Evolutionary conservation across 2,797 vertebrate genomes (phyloP), one percentile per base, ranked within the genome.

Genomic region (Distichodus sexfasciatus): DNA sequence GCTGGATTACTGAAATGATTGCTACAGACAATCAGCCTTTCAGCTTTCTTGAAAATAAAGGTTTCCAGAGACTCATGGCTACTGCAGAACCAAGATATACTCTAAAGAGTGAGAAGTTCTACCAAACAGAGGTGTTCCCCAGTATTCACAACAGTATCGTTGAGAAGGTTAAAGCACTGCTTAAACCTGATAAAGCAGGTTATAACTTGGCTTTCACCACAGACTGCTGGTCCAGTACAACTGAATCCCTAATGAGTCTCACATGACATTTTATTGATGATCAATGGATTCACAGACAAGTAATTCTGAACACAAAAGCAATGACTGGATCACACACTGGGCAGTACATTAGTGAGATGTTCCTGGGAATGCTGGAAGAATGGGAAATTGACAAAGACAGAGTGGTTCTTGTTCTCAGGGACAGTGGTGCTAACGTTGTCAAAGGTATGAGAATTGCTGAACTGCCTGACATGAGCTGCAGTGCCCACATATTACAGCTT

Each of bases 391-490:
- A 2, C 14, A 50, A 53, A 41, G 21, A 74, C 11, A 1, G 71
- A 15, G 43, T 53, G 5, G 41, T 41, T 7, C 47, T 75, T 9
- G 78, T 79, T 44, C 74, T 73, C 4, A 2, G 58, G 23, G 74
- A 81, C 57, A 63, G 70, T 2, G 75, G 66, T 24, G 76, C 66
- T 21, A 73, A 79, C 38, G 70, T 76, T 15, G 28, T 76, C 12
- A 75, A 73, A 24, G 71, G 40, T 19, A 59, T 76, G 62, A 76
- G 43, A 23, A 38, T 58, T 1, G 31, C 43, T 41, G 68, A 82
- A 44, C 24, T 78, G 1, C 71, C 69, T 40, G 66, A 74, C 44
- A 46, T 80, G 8, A 75, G 74, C 63, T 72, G 69, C 69, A 75
- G 46, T 5, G 63, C 19, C 1, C 75, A 76, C 55, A 35, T 51